A percentile compares a stretch with the other conserved stretches of the same genome.
These are phyloP conservation scores for Ptychochromis oligacanthus DNA, from an alignment of 2,113 vertebrate species.

Conservation along the genomic window DNA sequence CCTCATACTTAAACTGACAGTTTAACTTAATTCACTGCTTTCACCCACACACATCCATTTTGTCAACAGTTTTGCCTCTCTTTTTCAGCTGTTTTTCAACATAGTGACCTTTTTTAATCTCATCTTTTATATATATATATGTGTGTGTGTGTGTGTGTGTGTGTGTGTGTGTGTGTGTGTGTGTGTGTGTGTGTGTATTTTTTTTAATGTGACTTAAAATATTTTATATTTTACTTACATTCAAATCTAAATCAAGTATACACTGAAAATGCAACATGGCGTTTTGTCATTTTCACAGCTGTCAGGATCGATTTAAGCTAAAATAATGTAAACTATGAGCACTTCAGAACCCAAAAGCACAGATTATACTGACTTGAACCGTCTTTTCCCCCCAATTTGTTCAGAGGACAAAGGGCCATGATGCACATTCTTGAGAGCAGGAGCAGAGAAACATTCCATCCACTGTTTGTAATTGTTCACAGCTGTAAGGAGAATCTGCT, in stretches of 20 bases:
- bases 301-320: conserved; percentile 12
- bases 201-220: too few relatives aligned
- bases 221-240: background rate
- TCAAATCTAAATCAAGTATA: background rate
- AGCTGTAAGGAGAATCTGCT: conserved; percentile 67
- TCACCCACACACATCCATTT: background rate
- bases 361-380: conserved; percentile 36
- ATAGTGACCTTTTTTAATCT: too few relatives aligned
- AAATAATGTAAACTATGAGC: conserved; percentile 34
- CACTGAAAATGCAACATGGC: background rate
- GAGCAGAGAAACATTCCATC: conserved; percentile 66
- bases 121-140: too few relatives aligned
- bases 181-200: too few relatives aligned
- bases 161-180: too few relatives aligned
- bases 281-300: conserved; percentile 35
- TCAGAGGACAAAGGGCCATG: conserved; percentile 68
- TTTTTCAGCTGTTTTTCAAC: too few relatives aligned
- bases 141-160: too few relatives aligned
- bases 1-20: background rate
- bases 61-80: background rate
- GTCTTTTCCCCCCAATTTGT: conserved; percentile 59
- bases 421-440: conserved; percentile 72
- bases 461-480: conserved; percentile 76
- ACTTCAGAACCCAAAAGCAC: conserved; percentile 20
- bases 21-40: background rate